Evolutionary conservation across 2,797 vertebrate species (phyloP).

Genomic region (Lacerta bilineata): DNA sequence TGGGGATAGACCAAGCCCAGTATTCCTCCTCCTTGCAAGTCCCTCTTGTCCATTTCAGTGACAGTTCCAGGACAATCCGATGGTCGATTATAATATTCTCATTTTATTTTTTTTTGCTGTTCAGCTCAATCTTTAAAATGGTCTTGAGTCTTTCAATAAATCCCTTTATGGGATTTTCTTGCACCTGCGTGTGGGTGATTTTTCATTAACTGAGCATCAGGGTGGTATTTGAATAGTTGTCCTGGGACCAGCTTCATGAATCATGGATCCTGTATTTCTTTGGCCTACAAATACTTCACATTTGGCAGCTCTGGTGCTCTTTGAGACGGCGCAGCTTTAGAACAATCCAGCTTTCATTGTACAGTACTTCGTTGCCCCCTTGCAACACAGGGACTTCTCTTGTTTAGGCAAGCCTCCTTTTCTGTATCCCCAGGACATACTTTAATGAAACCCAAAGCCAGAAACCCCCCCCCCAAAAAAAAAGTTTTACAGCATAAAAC

Average conservation of each 20-base stretch:
- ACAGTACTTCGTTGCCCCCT: background rate
- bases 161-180: slow-evolving; percentile 30
- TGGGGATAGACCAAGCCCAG: background rate
- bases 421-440: background rate
- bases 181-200: slow-evolving; percentile 14
- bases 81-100: slow-evolving; percentile 2
- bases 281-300: background rate
- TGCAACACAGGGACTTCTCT: background rate
- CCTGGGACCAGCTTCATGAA: slow-evolving; percentile 32
- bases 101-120: slow-evolving; percentile 13
- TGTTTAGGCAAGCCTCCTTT: background rate
- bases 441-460: background rate
- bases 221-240: background rate
- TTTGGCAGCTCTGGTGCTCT: background rate
- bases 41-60: slow-evolving; percentile 2
- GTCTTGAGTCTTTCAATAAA: slow-evolving; percentile 15
- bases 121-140: slow-evolving; percentile 23
- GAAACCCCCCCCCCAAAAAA: too few species aligned
- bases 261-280: background rate
- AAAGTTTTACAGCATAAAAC: background rate
- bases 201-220: slow-evolving; percentile 25
- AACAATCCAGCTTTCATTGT: background rate
- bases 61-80: background rate
- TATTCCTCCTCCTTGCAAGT: background rate
- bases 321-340: background rate